Evolutionary conservation across 2,888 invertebrate genomes (phyloP), one percentile per base, ranked within the genome.

Genomic region (Scaptomyza tumidula): DNA sequence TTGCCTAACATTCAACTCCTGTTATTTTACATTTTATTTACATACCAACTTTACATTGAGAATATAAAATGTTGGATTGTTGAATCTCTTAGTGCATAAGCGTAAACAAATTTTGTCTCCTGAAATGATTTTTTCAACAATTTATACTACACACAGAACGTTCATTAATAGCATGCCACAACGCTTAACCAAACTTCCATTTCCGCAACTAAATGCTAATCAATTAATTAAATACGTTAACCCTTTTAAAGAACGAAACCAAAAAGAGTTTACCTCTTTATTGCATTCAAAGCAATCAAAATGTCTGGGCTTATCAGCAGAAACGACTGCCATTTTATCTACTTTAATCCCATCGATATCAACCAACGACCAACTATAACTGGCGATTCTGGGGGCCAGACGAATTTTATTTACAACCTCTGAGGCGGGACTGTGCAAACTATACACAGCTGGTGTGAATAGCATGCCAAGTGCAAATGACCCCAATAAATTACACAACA

Each of bases 401-500:
- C 11, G 33, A 4, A 31, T 2, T 13, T 78, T 78, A 75, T 75
- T 78, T 78, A 78, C 78, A 73, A 52, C 52, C 52, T 35, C 44
- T 31, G 46, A 13, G 44, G 5, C n/a, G 44, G 1, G 16, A 41
- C 68, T 39, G 41, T 11, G 45, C 39, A 60, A 54, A 59, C 52
- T 63, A 65, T 74, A 39, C 63, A 63, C 61, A 39, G 61, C 59
- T 64, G 67, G 78, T 78, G 70, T 70, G 64, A 76, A 66, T 70
- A 77, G 62, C 53, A 54, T 49, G 69, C 57, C 58, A 70, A 68
- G 75, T 65, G 66, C 73, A 79, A 82, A 76, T 70, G 71, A 76
- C 82, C 71, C 76, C 83, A 74, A 87, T 83, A 85, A 85, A 85
- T 87, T 79, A 85, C 79, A 74, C 78, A 79, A 57, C 55, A 24